phyloP scores from a whole-genome alignment of 2,113 vertebrate genomes.

The Sander lucioperca region DNA sequence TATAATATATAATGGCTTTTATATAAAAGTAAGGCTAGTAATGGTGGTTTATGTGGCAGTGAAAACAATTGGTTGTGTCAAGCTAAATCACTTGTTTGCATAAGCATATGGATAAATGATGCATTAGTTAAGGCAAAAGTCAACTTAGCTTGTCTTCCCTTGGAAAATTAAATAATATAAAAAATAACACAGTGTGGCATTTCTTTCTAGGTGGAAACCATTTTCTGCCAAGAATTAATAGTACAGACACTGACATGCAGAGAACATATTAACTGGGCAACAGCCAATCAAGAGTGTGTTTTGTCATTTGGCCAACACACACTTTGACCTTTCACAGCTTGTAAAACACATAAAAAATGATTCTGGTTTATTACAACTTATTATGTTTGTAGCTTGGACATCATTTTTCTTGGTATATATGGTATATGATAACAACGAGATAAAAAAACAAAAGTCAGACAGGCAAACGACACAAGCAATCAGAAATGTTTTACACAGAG shows the following conservation, averaged over 20 bases:
- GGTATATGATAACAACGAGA: too few species aligned
- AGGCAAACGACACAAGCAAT: neutral
- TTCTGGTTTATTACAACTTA: neutral
- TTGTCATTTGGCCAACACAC: neutral
- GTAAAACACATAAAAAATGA: neutral
- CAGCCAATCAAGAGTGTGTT: neutral
- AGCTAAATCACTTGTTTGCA: neutral
- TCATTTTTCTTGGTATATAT: neutral
- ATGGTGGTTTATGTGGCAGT: neutral
- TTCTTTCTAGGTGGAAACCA: neutral
- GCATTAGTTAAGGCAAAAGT: neutral
- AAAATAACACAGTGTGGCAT: neutral
- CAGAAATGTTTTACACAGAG: neutral
- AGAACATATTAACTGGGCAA: neutral
- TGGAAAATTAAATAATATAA: too few species aligned
- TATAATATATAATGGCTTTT: neutral
- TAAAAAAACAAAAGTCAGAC: neutral
- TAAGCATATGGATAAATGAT: neutral
- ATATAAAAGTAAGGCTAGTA: neutral
- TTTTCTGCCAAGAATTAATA: too few species aligned
- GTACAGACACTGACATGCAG: too few species aligned
- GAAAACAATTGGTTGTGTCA: neutral
- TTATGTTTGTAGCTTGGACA: neutral
- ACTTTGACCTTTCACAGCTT: neutral
- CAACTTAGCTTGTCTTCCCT: too few species aligned